Evolutionary conservation across 2,888 invertebrate species (phyloP), one percentile per base, ranked within the genome.

Genomic region (Phaonia tiefii): DNA sequence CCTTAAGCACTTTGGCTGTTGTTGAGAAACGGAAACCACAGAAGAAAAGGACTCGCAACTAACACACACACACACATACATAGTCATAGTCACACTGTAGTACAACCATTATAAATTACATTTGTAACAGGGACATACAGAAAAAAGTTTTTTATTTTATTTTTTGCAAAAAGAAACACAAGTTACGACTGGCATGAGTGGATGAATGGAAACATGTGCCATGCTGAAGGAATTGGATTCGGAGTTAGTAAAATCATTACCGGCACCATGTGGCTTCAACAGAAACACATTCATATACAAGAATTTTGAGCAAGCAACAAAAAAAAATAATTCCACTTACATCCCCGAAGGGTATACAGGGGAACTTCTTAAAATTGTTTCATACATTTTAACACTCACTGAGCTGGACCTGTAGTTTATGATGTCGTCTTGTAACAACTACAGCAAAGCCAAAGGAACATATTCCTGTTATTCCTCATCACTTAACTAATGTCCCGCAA

Each of bases 91-190:
- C 8, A 31, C 49, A n/a, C 49, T 15, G 49, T 17, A 49, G n/a
- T 51, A 11, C 51, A 26, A 56, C 63, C 63, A 63, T 63, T 63
- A 63, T 20, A 63, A 63, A 63, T 63, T 63, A 63, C 42, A 63
- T 63, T 63, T 63, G 42, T 63, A 42, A 42, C 22, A 42, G 13
- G 25, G 25, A 13, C 25, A 25, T 25, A 11, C n/a, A 46, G 46
- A 13, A 60, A 63, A 22, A n/a, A n/a, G 46, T 46, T 46, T 39
- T 39, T 39, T 51, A 20, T 4, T 22, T 51, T 22, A 11, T 4
- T 51, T 3, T 10, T 2, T 11, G 22, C 20, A 5, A 51, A 22
- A 51, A 31, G 31, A 31, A 31, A 31, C 8, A 20, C 51, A 51
- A 51, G 51, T 46, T 46, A 17, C 46, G n/a, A 17, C 8, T 5